phyloP scores from a whole-genome alignment of 2,888 invertebrate species.

The Drosophila algonquin region DNA sequence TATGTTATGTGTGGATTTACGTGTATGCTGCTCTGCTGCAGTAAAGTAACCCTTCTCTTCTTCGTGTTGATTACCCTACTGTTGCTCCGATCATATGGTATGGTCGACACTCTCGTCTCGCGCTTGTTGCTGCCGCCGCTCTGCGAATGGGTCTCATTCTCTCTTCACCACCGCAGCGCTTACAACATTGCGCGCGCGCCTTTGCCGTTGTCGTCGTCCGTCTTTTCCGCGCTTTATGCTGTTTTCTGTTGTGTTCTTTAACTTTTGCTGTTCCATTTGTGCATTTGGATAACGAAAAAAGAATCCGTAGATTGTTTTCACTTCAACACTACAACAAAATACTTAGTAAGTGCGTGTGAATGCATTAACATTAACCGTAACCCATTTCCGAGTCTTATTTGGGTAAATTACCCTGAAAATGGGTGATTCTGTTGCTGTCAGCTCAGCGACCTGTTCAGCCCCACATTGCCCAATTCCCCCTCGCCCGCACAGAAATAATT shows the following conservation, averaged over 20 bases:
- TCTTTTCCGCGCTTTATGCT: constrained; percentile 44
- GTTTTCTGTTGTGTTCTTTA: constrained; percentile 4
- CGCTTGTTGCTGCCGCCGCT: constrained; percentile 31
- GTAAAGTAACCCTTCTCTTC: constrained; percentile 29
- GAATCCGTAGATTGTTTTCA: constrained; percentile 12
- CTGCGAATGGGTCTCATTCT: constrained; percentile 52
- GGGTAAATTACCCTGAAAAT: not conserved
- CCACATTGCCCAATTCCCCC: constrained; percentile 40
- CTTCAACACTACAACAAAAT: not conserved
- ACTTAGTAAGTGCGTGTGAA: not conserved
- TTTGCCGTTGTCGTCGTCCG: constrained; percentile 31
- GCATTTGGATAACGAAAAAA: constrained; percentile 41
- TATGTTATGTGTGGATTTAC: not conserved
- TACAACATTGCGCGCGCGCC: constrained; percentile 65
- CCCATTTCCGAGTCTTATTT: not conserved
- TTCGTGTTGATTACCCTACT: constrained; percentile 18
- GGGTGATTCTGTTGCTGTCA: not conserved
- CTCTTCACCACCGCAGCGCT: constrained; percentile 58
- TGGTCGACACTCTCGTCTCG: constrained; percentile 45
- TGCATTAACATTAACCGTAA: not conserved
- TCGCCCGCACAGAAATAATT: constrained; percentile 1
- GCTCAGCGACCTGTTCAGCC: constrained; percentile 43
- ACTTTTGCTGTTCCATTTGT: not conserved
- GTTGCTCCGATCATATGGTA: constrained; percentile 63
- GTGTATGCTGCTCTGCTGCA: not conserved